Evolutionary conservation across 2,888 invertebrate species (phyloP).

Genomic region (Phytoseiulus persimilis): DNA sequence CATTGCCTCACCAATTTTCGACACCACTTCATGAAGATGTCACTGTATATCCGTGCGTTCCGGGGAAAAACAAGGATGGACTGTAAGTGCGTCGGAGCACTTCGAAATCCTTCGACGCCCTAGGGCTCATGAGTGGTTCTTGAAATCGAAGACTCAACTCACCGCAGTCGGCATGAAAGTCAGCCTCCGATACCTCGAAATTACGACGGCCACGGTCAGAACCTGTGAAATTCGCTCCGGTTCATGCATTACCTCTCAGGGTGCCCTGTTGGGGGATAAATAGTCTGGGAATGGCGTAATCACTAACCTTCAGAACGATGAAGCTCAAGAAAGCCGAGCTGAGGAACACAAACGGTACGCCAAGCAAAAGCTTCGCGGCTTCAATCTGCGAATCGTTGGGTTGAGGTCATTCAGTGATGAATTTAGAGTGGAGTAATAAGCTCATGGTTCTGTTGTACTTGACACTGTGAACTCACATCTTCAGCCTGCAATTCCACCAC

Average conservation of each 20-base stretch:
- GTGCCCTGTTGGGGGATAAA: not conserved
- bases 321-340: not conserved
- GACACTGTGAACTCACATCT: not conserved
- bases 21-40: no score
- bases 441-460: no score
- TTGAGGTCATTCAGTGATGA: not conserved
- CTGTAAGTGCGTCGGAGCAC: no score
- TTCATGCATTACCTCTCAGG: not conserved
- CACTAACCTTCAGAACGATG: not conserved
- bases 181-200: not conserved
- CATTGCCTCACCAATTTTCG: no score
- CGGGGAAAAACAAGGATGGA: no score
- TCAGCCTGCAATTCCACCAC: not conserved
- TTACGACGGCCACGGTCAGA: not conserved
- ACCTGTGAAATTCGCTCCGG: not conserved
- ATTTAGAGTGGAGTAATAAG: not conserved
- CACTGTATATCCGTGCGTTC: no score
- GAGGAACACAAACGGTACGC: not conserved
- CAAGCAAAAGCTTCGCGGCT: not conserved
- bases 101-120: no score
- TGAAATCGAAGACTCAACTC: not conserved
- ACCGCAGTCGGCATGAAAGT: not conserved
- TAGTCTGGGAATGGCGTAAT: not conserved
- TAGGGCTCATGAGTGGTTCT: no score
- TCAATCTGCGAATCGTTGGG: not conserved